Percentiles rank a stretch among this genome's conserved stretches.
phyloP scores from a whole-genome alignment of 2,888 invertebrate genomes.

The Spialia ferax region DNA sequence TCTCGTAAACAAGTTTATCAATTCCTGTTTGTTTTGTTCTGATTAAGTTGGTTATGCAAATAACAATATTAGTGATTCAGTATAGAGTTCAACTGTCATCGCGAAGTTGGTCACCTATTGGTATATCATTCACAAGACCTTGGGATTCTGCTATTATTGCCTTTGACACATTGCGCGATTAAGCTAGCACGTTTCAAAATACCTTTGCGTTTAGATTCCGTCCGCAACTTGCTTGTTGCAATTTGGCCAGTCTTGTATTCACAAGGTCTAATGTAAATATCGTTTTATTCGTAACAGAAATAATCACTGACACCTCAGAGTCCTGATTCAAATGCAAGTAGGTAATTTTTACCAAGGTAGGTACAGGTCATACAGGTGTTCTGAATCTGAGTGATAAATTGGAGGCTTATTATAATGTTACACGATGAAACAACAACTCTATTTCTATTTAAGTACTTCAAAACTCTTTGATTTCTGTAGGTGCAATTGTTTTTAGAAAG shows the following conservation, averaged over 20 bases:
- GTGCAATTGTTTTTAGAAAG: constrained; percentile 28
- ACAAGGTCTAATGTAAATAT: constrained; percentile 31
- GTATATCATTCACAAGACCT: constrained; percentile 19
- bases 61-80: neutral
- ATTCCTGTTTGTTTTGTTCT: neutral
- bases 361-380: too few species aligned
- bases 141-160: constrained; percentile 20
- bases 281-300: constrained; percentile 1
- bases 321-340: neutral
- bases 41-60: neutral
- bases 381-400: neutral
- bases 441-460: neutral
- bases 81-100: constrained; percentile 10
- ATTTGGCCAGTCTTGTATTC: constrained; percentile 9
- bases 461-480: neutral
- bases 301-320: neutral
- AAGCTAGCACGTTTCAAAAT: constrained; percentile 23
- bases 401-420: too few species aligned
- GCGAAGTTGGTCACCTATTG: constrained; percentile 4
- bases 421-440: neutral
- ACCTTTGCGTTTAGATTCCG: constrained; percentile 25
- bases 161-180: constrained; percentile 26
- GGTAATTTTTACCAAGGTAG: too few species aligned
- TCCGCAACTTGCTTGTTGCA: constrained; percentile 26
- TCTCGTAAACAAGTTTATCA: too few species aligned